A percentile compares a stretch with the other conserved stretches of the same genome.
These are phyloP conservation scores for Todiramphus saurophagus DNA, from an alignment of 2,113 vertebrate genomes.

Conservation along the genomic window DNA sequence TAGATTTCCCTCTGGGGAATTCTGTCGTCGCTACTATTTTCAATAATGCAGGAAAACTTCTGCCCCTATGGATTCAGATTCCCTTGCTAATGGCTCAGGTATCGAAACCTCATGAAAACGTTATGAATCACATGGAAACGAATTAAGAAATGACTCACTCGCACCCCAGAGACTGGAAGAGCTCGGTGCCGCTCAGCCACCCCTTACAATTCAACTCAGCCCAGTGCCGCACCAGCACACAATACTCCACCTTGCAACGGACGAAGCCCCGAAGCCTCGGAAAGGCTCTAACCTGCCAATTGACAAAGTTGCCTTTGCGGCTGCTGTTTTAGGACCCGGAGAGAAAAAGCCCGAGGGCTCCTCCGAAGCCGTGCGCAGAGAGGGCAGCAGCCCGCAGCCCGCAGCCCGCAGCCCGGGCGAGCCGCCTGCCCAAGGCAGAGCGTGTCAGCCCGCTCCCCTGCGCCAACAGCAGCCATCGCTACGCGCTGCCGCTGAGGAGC, in stretches of 20 bases:
- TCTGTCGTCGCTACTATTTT: neutral
- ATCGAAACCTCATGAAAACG: neutral
- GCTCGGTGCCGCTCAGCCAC: neutral
- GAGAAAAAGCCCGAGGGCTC: neutral
- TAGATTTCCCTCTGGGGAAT: neutral
- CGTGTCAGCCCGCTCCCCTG: neutral
- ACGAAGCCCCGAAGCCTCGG: neutral
- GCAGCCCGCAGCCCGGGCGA: neutral
- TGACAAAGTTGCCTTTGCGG: neutral
- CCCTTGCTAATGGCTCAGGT: neutral
- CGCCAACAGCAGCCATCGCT: neutral
- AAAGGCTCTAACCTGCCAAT: neutral
- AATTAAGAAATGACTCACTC: neutral
- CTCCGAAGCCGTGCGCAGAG: neutral
- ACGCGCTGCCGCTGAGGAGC: neutral
- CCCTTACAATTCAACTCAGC: neutral
- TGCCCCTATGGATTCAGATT: neutral
- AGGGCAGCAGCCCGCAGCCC: neutral
- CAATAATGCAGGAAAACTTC: slow-evolving; percentile 21
- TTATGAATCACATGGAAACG: neutral
- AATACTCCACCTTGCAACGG: neutral
- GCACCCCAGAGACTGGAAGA: neutral
- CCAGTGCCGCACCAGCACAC: neutral
- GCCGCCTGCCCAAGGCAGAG: neutral
- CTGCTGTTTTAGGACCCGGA: neutral